phyloP scores from a whole-genome alignment of 2,888 invertebrate species.

The Cerceris rybyensis region DNA sequence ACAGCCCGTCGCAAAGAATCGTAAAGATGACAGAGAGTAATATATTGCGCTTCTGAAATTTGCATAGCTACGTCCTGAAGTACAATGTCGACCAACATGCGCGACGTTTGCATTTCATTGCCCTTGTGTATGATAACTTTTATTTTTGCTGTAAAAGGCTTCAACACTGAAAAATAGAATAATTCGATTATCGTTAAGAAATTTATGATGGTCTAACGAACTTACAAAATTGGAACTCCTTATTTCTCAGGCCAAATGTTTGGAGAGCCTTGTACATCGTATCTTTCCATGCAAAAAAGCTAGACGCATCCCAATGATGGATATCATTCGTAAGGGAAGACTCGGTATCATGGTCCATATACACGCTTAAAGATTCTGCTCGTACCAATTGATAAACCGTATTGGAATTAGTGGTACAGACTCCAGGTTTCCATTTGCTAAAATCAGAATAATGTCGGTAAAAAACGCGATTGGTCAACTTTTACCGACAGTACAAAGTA shows the following conservation, averaged over 20 bases:
- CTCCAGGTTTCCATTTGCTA: constrained; percentile 90
- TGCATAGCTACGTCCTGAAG: constrained; percentile 90
- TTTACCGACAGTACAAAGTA: not conserved
- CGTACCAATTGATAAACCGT: constrained; percentile 89
- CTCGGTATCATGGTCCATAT: constrained; percentile 87
- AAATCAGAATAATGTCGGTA: constrained; percentile 52
- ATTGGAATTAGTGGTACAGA: constrained; percentile 84
- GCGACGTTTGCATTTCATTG: constrained; percentile 85
- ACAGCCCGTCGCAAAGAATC: constrained; percentile 84
- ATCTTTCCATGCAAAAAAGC: constrained; percentile 89
- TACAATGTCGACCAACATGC: constrained; percentile 86
- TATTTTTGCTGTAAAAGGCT: constrained; percentile 90
- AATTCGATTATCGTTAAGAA: not conserved
- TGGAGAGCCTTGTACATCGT: constrained; percentile 89
- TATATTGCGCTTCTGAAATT: constrained; percentile 88
- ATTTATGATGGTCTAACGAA: constrained; percentile 55
- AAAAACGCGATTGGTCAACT: not conserved
- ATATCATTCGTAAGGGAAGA: constrained; percentile 69
- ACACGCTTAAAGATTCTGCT: constrained; percentile 89
- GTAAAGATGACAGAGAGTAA: constrained; percentile 84
- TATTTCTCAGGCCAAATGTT: constrained; percentile 89
- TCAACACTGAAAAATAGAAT: constrained; percentile 84
- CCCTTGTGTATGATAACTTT: constrained; percentile 89
- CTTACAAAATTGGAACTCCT: constrained; percentile 92
- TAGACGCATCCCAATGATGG: constrained; percentile 79